phyloP scores from a whole-genome alignment of 2,888 invertebrate genomes.

The Anoplius nigerrimus region DNA sequence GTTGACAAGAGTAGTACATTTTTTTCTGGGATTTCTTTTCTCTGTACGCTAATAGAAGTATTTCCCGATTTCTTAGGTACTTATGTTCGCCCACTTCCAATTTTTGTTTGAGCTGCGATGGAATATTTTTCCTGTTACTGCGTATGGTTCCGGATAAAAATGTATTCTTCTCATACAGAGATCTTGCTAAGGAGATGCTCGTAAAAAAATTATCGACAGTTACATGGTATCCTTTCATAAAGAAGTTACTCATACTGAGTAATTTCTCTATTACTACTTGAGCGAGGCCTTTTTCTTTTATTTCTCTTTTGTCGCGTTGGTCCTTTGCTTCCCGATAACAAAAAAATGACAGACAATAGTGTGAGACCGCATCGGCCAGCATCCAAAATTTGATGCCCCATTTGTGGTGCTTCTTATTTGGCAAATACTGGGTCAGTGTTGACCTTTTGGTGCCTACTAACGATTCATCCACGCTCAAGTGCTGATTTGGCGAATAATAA shows the following conservation, averaged over 20 bases:
- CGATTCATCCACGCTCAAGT: slow-evolving; percentile 54
- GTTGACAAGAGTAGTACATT: slow-evolving; percentile 50
- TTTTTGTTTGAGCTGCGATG: slow-evolving; percentile 25
- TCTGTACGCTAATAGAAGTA: slow-evolving; percentile 46
- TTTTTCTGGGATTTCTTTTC: slow-evolving; percentile 50
- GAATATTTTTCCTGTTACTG: slow-evolving; percentile 35
- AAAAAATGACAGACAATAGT: slow-evolving; percentile 56
- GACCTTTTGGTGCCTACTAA: slow-evolving; percentile 54
- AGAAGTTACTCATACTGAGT: slow-evolving; percentile 27
- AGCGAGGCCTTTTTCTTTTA: slow-evolving; percentile 38
- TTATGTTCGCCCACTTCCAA: slow-evolving; percentile 42
- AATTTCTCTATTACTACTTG: slow-evolving; percentile 25
- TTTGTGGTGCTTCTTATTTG: slow-evolving; percentile 56
- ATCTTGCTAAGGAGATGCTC: slow-evolving; percentile 24
- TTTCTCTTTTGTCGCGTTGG: slow-evolving; percentile 38
- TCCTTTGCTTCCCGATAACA: slow-evolving; percentile 48
- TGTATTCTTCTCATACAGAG: slow-evolving; percentile 20
- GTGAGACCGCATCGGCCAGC: slow-evolving; percentile 50
- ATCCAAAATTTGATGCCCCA: slow-evolving; percentile 53
- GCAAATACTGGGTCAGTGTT: slow-evolving; percentile 50
- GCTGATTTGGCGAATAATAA: slow-evolving; percentile 46
- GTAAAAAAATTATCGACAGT: slow-evolving; percentile 30
- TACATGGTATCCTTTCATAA: slow-evolving; percentile 32
- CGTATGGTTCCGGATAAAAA: slow-evolving; percentile 33
- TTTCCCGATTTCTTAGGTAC: slow-evolving; percentile 43